These are phyloP conservation scores for Actinia tenebrosa DNA, from an alignment of 64 coral and sea anemone species.

Conservation along the genomic window DNA sequence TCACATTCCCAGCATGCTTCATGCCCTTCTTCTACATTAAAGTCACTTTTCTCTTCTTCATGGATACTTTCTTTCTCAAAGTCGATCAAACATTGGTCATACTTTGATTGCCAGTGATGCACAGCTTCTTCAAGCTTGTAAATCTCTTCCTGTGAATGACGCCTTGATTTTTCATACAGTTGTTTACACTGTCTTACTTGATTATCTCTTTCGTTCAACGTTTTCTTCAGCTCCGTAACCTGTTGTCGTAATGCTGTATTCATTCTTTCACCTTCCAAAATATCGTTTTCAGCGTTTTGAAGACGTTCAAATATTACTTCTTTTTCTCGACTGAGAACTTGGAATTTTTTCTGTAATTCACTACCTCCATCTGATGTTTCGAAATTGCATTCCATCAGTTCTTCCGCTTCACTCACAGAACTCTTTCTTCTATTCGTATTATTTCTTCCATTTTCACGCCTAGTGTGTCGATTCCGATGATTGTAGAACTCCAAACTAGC, in stretches of 20 bases:
- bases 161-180: conserved; percentile 24
- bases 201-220: background rate
- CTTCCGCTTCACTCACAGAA: background rate
- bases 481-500: background rate
- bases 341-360: background rate
- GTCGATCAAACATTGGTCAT: conserved; percentile 11
- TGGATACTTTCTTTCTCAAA: conserved; percentile 20
- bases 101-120: conserved; percentile 21
- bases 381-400: background rate
- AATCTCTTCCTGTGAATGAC: conserved; percentile 23
- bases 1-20: conserved; percentile 25
- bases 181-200: conserved; percentile 31
- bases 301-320: background rate
- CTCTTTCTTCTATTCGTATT: background rate
- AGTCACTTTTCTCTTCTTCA: background rate
- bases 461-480: background rate
- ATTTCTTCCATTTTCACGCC: background rate
- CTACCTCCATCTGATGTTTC: background rate
- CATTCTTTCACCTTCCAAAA: background rate
- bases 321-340: background rate
- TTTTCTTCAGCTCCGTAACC: conserved; percentile 36
- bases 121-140: conserved; percentile 23
- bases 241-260: conserved; percentile 22
- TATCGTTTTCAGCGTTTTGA: conserved; percentile 9
- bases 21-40: background rate